phyloP scores from a whole-genome alignment of 23 tunicate genomes.

The Clavelina lepadiformis region DNA sequence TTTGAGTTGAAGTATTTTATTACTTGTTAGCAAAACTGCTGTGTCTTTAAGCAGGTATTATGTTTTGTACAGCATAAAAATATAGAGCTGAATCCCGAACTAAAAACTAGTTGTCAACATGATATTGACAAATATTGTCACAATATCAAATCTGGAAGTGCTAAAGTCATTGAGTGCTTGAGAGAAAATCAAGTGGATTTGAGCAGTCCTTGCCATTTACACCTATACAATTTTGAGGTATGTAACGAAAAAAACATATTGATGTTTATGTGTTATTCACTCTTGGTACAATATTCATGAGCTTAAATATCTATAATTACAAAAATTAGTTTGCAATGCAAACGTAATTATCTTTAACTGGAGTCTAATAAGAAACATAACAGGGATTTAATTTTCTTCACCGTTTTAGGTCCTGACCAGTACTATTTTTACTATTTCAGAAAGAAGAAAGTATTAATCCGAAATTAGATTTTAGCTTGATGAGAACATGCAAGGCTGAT shows the following conservation, averaged over 20 bases:
- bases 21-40: too few species aligned
- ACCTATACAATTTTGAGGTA: slow-evolving; percentile 41
- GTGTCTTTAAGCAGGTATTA: background rate
- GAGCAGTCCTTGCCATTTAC: slow-evolving; percentile 28
- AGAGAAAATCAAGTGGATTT: slow-evolving; percentile 36
- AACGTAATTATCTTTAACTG: too few species aligned
- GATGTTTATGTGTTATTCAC: too few species aligned
- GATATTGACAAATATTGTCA: slow-evolving; percentile 41
- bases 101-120: slow-evolving; percentile 36
- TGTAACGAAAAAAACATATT: background rate
- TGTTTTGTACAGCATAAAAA: slow-evolving; percentile 58
- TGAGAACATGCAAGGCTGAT: slow-evolving; percentile 69
- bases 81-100: slow-evolving; percentile 68
- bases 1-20: background rate
- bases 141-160: slow-evolving; percentile 42
- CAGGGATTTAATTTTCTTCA: too few species aligned
- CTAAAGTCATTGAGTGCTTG: slow-evolving; percentile 52
- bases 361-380: too few species aligned
- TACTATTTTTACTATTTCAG: too few species aligned
- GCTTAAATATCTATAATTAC: too few species aligned
- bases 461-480: slow-evolving; percentile 60
- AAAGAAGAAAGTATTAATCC: slow-evolving; percentile 61
- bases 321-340: too few species aligned
- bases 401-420: too few species aligned
- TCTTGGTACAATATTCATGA: too few species aligned